phyloP scores from a whole-genome alignment of 2,888 invertebrate species.

The Melieria picta region DNA sequence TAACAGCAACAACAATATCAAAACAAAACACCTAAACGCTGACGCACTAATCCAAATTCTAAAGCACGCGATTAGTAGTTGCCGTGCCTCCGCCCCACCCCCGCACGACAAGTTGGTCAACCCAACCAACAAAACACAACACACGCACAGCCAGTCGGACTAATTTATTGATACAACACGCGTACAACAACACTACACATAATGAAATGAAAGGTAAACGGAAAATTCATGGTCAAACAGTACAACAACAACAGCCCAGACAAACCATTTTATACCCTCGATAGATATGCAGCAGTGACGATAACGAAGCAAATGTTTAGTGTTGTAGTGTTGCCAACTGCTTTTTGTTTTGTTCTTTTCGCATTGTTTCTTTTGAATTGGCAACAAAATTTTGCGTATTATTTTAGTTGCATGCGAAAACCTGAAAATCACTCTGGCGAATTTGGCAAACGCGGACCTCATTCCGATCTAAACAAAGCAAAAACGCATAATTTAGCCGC shows the following conservation, averaged over 20 bases:
- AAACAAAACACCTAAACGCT: background rate
- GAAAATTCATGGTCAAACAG: slow-evolving; percentile 10
- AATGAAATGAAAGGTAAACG: background rate
- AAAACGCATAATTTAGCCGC: no score
- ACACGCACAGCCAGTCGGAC: no score
- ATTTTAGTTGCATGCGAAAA: no score
- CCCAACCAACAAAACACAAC: no score
- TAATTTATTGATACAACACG: no score
- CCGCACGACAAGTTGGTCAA: no score
- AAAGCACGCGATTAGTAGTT: background rate
- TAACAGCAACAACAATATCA: background rate
- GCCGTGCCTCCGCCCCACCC: no score
- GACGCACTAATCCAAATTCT: background rate
- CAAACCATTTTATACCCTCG: background rate
- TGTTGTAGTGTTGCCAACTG: slow-evolving; percentile 7
- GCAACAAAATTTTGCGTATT: no score
- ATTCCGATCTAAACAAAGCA: no score
- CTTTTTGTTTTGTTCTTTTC: background rate
- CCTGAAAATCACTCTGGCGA: no score
- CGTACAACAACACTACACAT: background rate
- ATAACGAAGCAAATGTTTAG: background rate
- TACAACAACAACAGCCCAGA: background rate
- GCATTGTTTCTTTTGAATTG: background rate
- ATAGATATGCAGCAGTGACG: background rate
- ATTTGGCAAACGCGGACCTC: no score